Conservation (phyloP, 2,888 invertebrate genomes). For the Rhamphomyia laevipes region DNA sequence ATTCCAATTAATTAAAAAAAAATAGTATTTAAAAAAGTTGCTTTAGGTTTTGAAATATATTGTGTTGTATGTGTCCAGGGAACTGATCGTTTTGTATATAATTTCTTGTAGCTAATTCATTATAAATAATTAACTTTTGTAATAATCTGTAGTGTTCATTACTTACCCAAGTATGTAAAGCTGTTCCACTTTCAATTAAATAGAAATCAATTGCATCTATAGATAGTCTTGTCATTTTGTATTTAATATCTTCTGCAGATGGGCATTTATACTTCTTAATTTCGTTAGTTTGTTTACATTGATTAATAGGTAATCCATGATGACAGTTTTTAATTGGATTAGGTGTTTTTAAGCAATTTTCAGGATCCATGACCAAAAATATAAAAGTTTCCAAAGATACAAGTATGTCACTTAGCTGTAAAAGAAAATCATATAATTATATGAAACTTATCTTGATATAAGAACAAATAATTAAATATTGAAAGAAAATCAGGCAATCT, state of each 20-base stretch:
- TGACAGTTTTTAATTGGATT: conserved; percentile 66
- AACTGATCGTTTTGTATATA: no score
- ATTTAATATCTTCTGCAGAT: conserved; percentile 76
- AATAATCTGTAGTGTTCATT: neutral
- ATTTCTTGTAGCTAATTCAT: no score
- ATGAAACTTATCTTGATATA: neutral
- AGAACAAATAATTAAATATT: neutral
- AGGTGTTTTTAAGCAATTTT: conserved; percentile 81
- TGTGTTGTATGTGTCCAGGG: neutral
- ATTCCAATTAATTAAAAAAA: no score
- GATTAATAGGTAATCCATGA: conserved; percentile 58
- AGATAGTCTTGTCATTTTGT: conserved; percentile 80
- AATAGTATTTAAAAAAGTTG: neutral
- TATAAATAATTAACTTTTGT: neutral
- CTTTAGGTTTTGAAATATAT: neutral
- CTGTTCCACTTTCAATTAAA: conserved; percentile 79
- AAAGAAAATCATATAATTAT: conserved; percentile 1
- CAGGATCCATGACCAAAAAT: conserved; percentile 72
- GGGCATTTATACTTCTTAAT: conserved; percentile 66
- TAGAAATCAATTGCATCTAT: conserved; percentile 84
- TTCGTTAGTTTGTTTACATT: conserved; percentile 56
- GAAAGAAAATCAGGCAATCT: neutral
- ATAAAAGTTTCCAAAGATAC: conserved; percentile 74
- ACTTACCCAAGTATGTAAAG: conserved; percentile 68
- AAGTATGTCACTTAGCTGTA: conserved; percentile 66